Evolutionary conservation across 2,113 vertebrate species (phyloP).

Genomic region (Cryptotis parvus): DNA sequence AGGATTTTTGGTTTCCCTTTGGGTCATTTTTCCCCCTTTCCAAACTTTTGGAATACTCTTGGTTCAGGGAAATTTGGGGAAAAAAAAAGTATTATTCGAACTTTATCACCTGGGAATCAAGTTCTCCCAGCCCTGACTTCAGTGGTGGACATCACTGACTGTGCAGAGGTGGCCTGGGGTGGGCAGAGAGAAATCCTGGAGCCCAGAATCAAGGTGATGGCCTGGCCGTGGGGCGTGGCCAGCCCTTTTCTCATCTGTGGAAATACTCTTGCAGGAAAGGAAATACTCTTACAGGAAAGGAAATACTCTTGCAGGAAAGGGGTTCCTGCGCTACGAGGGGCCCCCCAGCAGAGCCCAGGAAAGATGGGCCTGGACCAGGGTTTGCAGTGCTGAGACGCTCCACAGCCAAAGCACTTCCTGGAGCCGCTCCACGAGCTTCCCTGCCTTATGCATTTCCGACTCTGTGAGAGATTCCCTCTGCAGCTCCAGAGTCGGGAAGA

Average conservation of each 20-base stretch:
- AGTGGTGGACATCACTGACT: neutral
- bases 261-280: neutral
- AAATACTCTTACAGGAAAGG: too few relatives aligned
- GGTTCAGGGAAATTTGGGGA: neutral
- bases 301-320: neutral
- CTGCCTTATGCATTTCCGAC: neutral
- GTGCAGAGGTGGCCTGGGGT: neutral
- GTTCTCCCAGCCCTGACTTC: neutral
- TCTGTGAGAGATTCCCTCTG: neutral
- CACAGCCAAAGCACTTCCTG: rapidly evolving
- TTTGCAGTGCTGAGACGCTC: too few relatives aligned
- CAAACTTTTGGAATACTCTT: neutral
- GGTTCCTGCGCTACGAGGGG: neutral
- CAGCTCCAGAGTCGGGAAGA: neutral
- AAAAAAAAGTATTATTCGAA: neutral
- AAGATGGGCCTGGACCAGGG: rapidly evolving
- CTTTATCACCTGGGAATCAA: neutral
- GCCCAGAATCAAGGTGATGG: neutral
- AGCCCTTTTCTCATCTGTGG: neutral
- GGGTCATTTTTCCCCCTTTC: neutral
- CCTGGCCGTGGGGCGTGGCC: too few relatives aligned
- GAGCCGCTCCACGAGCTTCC: too few relatives aligned
- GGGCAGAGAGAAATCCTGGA: neutral
- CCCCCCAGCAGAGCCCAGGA: neutral
- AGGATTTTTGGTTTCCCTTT: neutral